phyloP scores from a whole-genome alignment of 2,888 invertebrate genomes.

The Acronicta aceris region DNA sequence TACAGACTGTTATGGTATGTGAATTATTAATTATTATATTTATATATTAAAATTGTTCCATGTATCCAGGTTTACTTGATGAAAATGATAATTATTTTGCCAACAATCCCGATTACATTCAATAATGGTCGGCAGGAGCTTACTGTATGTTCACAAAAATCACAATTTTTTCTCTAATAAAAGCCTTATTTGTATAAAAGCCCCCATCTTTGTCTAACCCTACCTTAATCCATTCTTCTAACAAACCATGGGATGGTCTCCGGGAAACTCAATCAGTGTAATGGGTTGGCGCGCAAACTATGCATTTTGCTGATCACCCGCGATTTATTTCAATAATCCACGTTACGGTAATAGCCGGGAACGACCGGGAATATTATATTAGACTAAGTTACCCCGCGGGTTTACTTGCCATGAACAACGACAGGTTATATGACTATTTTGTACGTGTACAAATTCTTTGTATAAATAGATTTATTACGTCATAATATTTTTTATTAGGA shows the following conservation, averaged over 20 bases:
- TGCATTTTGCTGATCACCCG: slow-evolving; percentile 78
- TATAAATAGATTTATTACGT: no score
- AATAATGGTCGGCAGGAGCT: no score
- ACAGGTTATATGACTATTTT: slow-evolving; percentile 14
- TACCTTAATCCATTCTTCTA: slow-evolving; percentile 32
- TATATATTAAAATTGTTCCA: no score
- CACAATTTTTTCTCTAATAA: neutral
- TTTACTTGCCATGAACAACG: slow-evolving; percentile 21
- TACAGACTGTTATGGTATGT: no score
- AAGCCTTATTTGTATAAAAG: slow-evolving; percentile 2
- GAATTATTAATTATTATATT: no score
- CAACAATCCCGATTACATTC: no score
- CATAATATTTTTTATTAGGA: no score
- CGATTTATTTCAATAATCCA: slow-evolving; percentile 82
- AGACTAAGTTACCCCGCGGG: slow-evolving; percentile 53
- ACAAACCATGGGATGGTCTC: slow-evolving; percentile 50
- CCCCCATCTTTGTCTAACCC: slow-evolving; percentile 8
- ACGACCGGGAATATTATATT: slow-evolving; percentile 65
- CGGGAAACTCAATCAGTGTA: slow-evolving; percentile 73
- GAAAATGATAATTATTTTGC: no score
- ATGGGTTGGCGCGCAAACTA: slow-evolving; percentile 71
- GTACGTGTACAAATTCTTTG: neutral
- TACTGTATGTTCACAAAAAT: neutral
- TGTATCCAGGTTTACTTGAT: no score
- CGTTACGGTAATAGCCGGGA: slow-evolving; percentile 62